Evolutionary conservation across 1,140 invertebrate genomes (phyloP).

Genomic region (Hormaphis cornu): DNA sequence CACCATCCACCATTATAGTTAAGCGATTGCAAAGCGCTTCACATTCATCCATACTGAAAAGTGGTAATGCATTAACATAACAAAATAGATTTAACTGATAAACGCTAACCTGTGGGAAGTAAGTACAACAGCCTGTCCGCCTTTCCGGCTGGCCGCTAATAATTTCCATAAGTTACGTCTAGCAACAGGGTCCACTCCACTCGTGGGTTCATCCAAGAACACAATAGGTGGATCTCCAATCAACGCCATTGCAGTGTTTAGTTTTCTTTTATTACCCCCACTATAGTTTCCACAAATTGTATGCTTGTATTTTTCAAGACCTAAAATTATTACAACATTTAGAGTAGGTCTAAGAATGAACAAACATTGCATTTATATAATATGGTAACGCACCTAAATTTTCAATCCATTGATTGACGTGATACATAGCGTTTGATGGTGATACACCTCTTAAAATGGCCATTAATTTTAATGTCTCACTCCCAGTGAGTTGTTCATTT

Average conservation of each 20-base stretch:
- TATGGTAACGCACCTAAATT: conserved; percentile 45
- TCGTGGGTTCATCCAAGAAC: conserved; percentile 77
- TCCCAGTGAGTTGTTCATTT: conserved; percentile 61
- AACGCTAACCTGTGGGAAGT: conserved; percentile 38
- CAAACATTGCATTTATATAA: background rate
- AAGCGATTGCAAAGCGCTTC: conserved; percentile 75
- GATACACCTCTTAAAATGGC: conserved; percentile 62
- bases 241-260: conserved; percentile 86
- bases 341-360: background rate
- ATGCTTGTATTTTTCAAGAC: conserved; percentile 41
- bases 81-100: too few species aligned
- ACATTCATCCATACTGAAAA: conserved; percentile 48
- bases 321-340: conserved; percentile 41
- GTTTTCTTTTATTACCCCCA: conserved; percentile 88
- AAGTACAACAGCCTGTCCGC: conserved; percentile 31
- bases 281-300: conserved; percentile 45
- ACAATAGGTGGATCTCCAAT: conserved; percentile 81
- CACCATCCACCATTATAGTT: conserved; percentile 80
- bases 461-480: conserved; percentile 66
- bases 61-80: too few species aligned
- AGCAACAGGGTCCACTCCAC: conserved; percentile 68
- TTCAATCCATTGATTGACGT: conserved; percentile 48
- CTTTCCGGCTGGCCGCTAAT: conserved; percentile 52
- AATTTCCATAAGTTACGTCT: conserved; percentile 66
- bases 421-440: conserved; percentile 45